These are phyloP conservation scores for Cylloceria caligata DNA, from an alignment of 2,888 invertebrate genomes.

Conservation along the genomic window DNA sequence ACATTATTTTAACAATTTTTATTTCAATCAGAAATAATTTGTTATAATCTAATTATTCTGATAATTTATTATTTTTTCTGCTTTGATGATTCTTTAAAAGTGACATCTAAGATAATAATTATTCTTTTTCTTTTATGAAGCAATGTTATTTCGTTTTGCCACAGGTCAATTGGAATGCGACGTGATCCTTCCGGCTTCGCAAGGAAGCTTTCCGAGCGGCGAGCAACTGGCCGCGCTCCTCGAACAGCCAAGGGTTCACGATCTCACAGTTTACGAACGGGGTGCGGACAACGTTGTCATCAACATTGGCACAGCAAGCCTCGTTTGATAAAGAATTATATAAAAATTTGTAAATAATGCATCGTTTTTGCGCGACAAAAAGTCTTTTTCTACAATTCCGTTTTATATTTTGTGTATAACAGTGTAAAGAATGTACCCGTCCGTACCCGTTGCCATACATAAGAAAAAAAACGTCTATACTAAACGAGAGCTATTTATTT, in stretches of 20 bases:
- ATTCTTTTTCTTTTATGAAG: constrained; percentile 13
- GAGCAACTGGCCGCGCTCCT: constrained; percentile 78
- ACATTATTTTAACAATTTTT: too few species aligned
- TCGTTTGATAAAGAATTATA: constrained; percentile 85
- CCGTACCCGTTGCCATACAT: constrained; percentile 63
- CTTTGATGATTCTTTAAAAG: not conserved
- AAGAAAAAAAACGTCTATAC: constrained; percentile 31
- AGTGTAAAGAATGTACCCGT: constrained; percentile 41
- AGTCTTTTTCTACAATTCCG: constrained; percentile 2
- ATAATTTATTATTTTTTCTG: not conserved
- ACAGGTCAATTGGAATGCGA: constrained; percentile 81
- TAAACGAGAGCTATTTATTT: constrained; percentile 74
- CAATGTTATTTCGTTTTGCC: constrained; percentile 23
- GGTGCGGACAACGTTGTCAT: constrained; percentile 79
- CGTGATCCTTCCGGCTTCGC: constrained; percentile 76
- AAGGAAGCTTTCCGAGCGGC: constrained; percentile 75
- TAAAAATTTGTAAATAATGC: constrained; percentile 51
- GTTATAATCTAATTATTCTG: too few species aligned
- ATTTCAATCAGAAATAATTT: too few species aligned
- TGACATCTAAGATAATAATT: too few species aligned
- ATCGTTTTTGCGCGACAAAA: constrained; percentile 33
- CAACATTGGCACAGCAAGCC: constrained; percentile 88
- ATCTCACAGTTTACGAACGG: constrained; percentile 79
- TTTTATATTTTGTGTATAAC: constrained; percentile 45
- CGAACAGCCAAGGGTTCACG: constrained; percentile 79